Percentiles rank a stretch among this genome's conserved stretches.
These are phyloP conservation scores for Chaetodon trifasciatus DNA, from an alignment of 2,797 vertebrate species.

Conservation along the genomic window DNA sequence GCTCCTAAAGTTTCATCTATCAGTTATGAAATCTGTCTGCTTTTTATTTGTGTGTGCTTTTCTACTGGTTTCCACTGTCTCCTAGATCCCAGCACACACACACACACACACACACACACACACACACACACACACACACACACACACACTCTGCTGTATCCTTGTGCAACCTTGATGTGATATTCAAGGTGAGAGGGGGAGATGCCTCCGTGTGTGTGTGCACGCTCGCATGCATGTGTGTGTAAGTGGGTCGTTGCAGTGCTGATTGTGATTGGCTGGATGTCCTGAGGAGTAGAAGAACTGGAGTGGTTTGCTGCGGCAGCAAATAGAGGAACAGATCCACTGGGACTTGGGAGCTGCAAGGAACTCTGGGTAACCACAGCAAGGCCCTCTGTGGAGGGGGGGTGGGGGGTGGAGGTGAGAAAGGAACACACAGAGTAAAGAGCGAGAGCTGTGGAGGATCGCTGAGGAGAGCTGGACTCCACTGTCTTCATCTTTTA, in stretches of 20 bases:
- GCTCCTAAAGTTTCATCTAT: slow-evolving; percentile 5
- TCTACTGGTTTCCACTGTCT: slow-evolving; percentile 24
- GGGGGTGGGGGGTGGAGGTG: neutral
- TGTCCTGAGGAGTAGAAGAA: slow-evolving; percentile 48
- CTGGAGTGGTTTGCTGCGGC: slow-evolving; percentile 55
- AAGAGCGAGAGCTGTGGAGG: neutral
- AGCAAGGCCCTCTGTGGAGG: slow-evolving; percentile 21
- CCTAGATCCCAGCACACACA: slow-evolving; percentile 1
- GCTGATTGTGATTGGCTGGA: slow-evolving; percentile 57
- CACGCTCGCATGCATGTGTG: slow-evolving; percentile 17
- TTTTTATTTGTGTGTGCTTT: slow-evolving; percentile 4
- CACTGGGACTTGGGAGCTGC: slow-evolving; percentile 63
- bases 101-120: neutral
- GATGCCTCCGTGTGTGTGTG: slow-evolving; percentile 49
- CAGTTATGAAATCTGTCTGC: neutral
- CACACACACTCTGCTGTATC: slow-evolving; percentile 16
- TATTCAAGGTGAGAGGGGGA: slow-evolving; percentile 67
- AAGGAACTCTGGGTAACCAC: slow-evolving; percentile 66
- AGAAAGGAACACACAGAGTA: neutral
- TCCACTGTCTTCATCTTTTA: neutral
- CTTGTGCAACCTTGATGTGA: slow-evolving; percentile 61
- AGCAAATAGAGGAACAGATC: slow-evolving; percentile 58
- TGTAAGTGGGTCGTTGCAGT: slow-evolving; percentile 64
- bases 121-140: neutral
- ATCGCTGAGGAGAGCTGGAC: neutral